Evolutionary conservation across 2,113 vertebrate species (phyloP).

Genomic region (Sorex fumeus): DNA sequence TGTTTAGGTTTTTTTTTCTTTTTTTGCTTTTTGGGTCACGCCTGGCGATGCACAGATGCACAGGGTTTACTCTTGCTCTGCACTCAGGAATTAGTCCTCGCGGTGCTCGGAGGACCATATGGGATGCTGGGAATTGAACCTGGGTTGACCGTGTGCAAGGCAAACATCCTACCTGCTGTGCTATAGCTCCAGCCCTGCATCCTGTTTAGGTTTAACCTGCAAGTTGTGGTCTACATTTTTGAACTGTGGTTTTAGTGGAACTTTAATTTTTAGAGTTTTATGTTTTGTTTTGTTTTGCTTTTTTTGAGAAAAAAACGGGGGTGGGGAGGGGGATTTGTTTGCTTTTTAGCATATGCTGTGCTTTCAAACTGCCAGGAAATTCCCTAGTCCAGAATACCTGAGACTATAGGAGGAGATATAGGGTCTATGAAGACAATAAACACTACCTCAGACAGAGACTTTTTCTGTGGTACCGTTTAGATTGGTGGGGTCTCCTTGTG

Average conservation of each 20-base stretch:
- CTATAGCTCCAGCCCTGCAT: background rate
- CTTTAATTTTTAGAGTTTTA: background rate
- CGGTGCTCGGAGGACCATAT: too few relatives aligned
- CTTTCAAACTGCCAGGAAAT: background rate
- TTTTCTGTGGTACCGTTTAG: background rate
- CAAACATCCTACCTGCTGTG: too few relatives aligned
- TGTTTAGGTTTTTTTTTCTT: slow-evolving; percentile 29
- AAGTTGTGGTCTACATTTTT: background rate
- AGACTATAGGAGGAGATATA: background rate
- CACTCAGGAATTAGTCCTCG: too few relatives aligned
- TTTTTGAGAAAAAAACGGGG: too few relatives aligned
- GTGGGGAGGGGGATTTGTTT: too few relatives aligned
- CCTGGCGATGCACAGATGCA: too few relatives aligned
- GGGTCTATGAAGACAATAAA: background rate
- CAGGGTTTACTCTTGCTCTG: too few relatives aligned
- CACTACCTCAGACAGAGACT: background rate
- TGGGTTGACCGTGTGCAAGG: too few relatives aligned
- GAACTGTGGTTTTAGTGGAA: background rate
- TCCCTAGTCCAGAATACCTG: background rate
- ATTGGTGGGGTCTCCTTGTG: background rate
- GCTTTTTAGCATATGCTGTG: background rate
- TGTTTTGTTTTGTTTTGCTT: background rate
- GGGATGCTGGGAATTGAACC: too few relatives aligned
- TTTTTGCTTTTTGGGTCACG: too few relatives aligned
- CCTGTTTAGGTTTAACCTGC: background rate